phyloP scores from a whole-genome alignment of 2,113 vertebrate species.

The Rhinogobius similis region DNA sequence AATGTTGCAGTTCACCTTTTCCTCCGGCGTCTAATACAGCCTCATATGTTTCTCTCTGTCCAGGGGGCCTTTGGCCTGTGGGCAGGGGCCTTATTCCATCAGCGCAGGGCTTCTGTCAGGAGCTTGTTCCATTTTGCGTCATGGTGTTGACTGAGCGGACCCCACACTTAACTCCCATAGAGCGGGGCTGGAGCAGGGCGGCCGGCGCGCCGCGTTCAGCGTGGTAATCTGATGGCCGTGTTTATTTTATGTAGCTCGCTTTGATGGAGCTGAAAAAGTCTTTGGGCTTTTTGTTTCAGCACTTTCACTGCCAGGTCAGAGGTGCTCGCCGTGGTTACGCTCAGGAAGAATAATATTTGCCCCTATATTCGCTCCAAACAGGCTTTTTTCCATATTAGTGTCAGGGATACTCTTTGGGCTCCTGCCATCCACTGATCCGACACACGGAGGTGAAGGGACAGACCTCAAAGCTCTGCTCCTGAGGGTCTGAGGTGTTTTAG shows the following conservation, averaged over 20 bases:
- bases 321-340: slow-evolving; percentile 80
- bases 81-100: slow-evolving; percentile 81
- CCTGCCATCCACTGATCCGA: slow-evolving; percentile 69
- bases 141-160: slow-evolving; percentile 83
- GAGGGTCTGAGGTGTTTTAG: slow-evolving; percentile 41
- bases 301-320: slow-evolving; percentile 80
- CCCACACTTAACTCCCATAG: slow-evolving; percentile 82
- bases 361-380: slow-evolving; percentile 82
- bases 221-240: slow-evolving; percentile 83
- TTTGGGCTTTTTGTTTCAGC: slow-evolving; percentile 84
- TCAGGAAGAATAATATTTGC: slow-evolving; percentile 86
- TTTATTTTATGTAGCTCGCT: slow-evolving; percentile 84
- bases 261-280: slow-evolving; percentile 82
- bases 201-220: slow-evolving; percentile 74
- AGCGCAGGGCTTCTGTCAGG: slow-evolving; percentile 80
- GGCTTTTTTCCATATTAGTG: slow-evolving; percentile 83
- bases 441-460: slow-evolving; percentile 63
- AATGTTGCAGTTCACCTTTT: slow-evolving; percentile 60
- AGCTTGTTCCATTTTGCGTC: slow-evolving; percentile 85
- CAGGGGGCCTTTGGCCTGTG: slow-evolving; percentile 70
- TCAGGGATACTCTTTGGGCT: slow-evolving; percentile 75
- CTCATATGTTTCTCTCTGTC: slow-evolving; percentile 60
- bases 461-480: slow-evolving; percentile 53
- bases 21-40: slow-evolving; percentile 41
- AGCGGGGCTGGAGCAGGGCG: slow-evolving; percentile 69